Conservation (phyloP, 2,888 invertebrate genomes). For the Fabriciana adippe region DNA sequence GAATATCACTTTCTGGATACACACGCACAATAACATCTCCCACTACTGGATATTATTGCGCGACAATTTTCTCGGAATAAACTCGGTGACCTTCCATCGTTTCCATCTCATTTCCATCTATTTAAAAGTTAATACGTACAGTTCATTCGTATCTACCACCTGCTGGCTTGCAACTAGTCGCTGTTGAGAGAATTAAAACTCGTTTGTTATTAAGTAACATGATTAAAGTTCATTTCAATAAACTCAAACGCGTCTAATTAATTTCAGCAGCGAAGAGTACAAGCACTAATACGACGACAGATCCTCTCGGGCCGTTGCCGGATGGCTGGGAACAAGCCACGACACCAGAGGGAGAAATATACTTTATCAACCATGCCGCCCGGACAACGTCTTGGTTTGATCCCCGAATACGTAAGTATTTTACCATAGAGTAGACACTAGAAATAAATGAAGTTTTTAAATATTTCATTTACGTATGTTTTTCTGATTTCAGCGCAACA, state of each 20-base stretch:
- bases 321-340: constrained; percentile 95
- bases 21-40: constrained; percentile 38
- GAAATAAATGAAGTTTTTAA: constrained; percentile 27
- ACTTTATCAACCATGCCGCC: constrained; percentile 95
- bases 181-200: constrained; percentile 73
- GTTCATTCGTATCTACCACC: constrained; percentile 26
- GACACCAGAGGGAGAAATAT: constrained; percentile 92
- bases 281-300: constrained; percentile 77
- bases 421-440: constrained; percentile 14
- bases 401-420: constrained; percentile 96
- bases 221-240: constrained; percentile 39
- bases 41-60: constrained; percentile 5
- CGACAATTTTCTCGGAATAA: constrained; percentile 17
- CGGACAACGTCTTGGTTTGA: constrained; percentile 99
- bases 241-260: constrained; percentile 59
- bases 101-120: constrained; percentile 62
- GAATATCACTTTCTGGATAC: constrained; percentile 70
- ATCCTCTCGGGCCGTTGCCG: constrained; percentile 89
- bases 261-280: constrained; percentile 82
- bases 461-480: background rate
- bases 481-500: constrained; percentile 78
- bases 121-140: constrained; percentile 3
- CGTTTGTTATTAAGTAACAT: constrained; percentile 42
- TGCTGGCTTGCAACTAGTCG: constrained; percentile 73
- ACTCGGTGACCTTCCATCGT: constrained; percentile 42